A percentile compares a stretch with the other conserved stretches of the same genome.
phyloP scores from a whole-genome alignment of 2,113 vertebrate species.

The Cryptotis parvus region DNA sequence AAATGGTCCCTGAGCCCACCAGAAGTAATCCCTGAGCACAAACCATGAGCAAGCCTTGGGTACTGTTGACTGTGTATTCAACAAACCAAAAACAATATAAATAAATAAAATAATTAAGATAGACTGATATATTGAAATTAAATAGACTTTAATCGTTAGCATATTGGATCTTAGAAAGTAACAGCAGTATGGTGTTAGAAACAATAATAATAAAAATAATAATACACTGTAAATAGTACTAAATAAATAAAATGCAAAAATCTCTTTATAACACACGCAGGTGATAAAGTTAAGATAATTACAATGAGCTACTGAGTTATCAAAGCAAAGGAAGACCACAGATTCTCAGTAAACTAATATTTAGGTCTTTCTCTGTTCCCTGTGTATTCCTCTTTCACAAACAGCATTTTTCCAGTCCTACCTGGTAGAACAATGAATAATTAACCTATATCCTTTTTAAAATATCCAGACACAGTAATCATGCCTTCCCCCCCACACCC shows the following conservation, averaged over 20 bases:
- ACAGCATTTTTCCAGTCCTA: background rate
- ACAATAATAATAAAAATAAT: background rate
- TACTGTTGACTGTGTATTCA: too few relatives aligned
- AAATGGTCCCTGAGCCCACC: too few relatives aligned
- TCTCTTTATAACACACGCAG: background rate
- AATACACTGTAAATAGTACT: background rate
- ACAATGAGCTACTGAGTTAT: background rate
- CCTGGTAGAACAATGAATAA: conserved; percentile 21
- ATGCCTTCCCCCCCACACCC: background rate
- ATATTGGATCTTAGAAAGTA: background rate
- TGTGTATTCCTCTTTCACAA: background rate
- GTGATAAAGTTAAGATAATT: background rate
- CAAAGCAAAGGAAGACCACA: background rate
- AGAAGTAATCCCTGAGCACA: too few relatives aligned
- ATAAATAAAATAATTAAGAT: background rate
- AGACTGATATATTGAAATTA: background rate
- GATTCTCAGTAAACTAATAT: background rate
- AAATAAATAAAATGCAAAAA: conserved; percentile 18
- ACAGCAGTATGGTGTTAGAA: background rate
- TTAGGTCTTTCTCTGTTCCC: background rate
- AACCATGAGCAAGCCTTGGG: too few relatives aligned
- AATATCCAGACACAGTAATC: background rate
- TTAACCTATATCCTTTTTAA: background rate
- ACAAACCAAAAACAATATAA: background rate
- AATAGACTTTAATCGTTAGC: background rate